Conservation (phyloP, 2,113 vertebrate genomes). For the Eclectus roratus region DNA sequence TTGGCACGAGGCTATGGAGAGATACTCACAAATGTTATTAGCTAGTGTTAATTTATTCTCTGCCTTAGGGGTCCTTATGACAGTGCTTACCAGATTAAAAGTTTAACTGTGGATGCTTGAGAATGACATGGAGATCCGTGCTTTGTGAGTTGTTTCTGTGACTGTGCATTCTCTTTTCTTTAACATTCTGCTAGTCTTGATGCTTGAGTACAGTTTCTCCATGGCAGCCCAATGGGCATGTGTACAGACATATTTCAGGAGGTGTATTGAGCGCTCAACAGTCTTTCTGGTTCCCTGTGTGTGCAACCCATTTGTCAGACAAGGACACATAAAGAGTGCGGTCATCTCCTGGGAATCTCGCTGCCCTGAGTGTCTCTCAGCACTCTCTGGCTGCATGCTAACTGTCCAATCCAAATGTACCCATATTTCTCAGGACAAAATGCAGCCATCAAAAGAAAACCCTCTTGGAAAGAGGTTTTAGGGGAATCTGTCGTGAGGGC, state of each 20-base stretch:
- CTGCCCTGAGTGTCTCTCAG: background rate
- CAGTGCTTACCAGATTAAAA: background rate
- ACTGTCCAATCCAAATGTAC: accelerated
- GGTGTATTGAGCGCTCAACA: background rate
- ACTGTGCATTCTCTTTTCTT: background rate
- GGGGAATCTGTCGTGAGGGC: background rate
- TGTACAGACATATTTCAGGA: background rate
- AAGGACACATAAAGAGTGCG: accelerated
- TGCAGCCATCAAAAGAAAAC: background rate
- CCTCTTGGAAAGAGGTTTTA: background rate
- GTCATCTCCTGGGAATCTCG: background rate
- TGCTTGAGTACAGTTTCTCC: background rate
- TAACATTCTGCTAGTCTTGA: background rate
- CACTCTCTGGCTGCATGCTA: background rate
- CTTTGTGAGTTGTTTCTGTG: background rate
- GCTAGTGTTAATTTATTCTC: background rate
- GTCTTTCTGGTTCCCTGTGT: background rate
- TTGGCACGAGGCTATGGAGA: background rate
- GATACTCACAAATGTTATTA: background rate
- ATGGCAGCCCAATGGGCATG: background rate
- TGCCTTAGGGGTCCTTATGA: background rate
- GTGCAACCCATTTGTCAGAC: background rate
- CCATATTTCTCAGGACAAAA: background rate
- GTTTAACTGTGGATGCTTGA: background rate
- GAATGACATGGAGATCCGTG: background rate